Base-by-base conservation (phyloP, 2,113 vertebrate genomes). In the Pelecanoides urinatrix region DNA sequence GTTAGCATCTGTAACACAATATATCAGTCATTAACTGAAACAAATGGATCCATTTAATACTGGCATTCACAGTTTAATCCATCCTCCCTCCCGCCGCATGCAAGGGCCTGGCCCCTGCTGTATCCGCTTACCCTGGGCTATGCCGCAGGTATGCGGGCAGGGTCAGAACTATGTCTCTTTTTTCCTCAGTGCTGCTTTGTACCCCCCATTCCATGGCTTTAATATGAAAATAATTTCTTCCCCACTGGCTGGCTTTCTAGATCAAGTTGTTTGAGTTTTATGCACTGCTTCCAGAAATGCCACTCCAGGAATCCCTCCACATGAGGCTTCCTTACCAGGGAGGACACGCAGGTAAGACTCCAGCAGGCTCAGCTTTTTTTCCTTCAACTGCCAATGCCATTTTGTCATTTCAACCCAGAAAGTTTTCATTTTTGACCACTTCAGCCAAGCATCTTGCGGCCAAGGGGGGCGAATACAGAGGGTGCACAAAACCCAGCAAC, bases 11-110 rank as follows among this genome's bases (percentile, higher is more conserved):
- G 13, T 47, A 92, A 72, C 36, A 66, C 42, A 53, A 16, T 4
- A 2, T 40, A 40, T 59, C 55, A 62, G 27, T 61, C 61, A 56
- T 42, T 91, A 90, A 53, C 38, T 47, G 50, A 82, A 78, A 79
- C 40, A 72, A 93, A 75, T 3, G 15, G 77, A 72, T 56, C 47
- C 10, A 42, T 78, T 74, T 85, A 42, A 85, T 15, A 15, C 20
- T 8, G 44, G 27, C 76, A 75, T 71, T 89, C 56, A 23, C 7
- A 29, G 8, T 49, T 70, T 5, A 75, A 87, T 53, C 76, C 45
- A 47, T n/a, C 19, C 62, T 59, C 23, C 13, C 63, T 62, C 65
- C 40, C 44, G 61, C n/a, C 0, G 0, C 0, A 1, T 30, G 38
- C 32, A 14, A 86, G 38, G 59, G 15, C 80, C 40, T 29, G 62